A percentile compares a stretch with the other conserved stretches of the same genome.
These are phyloP conservation scores for Noctilio leporinus DNA, from an alignment of 2,113 vertebrate species.

Conservation along the genomic window DNA sequence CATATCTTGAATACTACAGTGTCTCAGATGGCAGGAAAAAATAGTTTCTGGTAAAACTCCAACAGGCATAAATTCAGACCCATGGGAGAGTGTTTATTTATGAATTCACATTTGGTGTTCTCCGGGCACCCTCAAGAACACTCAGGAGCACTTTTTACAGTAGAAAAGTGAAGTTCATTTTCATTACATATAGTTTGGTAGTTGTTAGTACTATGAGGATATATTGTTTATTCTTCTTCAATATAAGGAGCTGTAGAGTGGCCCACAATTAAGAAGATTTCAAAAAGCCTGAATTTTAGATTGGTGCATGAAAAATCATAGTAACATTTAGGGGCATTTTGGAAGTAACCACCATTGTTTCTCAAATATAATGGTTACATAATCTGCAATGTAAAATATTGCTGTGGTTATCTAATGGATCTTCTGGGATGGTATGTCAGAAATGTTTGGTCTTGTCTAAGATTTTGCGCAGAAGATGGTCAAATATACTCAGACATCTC, in stretches of 20 bases:
- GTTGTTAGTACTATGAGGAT: neutral
- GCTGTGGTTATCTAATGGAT: neutral
- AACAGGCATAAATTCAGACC: neutral
- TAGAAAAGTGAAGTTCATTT: neutral
- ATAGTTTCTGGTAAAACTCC: neutral
- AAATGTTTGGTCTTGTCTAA: neutral
- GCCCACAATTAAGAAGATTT: neutral
- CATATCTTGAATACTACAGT: neutral
- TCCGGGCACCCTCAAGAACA: neutral
- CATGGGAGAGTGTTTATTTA: neutral
- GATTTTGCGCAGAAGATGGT: neutral
- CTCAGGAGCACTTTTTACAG: neutral
- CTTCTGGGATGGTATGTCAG: neutral
- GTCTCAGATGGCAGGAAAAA: neutral
- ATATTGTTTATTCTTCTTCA: neutral
- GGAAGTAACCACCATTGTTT: neutral
- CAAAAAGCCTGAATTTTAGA: neutral
- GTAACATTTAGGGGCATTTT: neutral
- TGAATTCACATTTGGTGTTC: neutral
- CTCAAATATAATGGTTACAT: neutral
- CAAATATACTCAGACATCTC: neutral
- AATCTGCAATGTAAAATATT: constrained; percentile 16
- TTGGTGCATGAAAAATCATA: neutral
- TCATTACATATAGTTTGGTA: neutral
- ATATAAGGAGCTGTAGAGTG: neutral